Conservation (phyloP, 1,140 invertebrate species). For the Neodiprion fabricii region DNA sequence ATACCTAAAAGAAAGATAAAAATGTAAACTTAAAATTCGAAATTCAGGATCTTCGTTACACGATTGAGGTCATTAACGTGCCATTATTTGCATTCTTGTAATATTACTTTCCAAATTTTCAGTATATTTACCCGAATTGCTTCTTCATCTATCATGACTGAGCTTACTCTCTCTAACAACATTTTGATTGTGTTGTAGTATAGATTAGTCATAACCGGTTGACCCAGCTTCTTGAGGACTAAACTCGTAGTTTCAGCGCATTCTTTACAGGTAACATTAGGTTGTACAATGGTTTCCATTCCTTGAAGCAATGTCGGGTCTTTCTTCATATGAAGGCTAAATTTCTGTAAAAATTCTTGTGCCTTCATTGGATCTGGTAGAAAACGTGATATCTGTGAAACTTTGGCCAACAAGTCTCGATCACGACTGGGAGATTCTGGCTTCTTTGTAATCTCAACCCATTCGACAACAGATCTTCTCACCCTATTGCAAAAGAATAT, state of each 20-base stretch:
- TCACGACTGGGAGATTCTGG: constrained; percentile 66
- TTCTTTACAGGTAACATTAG: constrained; percentile 88
- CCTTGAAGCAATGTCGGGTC: constrained; percentile 80
- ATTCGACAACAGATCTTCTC: constrained; percentile 82
- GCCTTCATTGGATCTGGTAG: constrained; percentile 94
- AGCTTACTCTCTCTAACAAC: constrained; percentile 90
- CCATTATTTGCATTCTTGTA: not conserved
- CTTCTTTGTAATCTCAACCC: constrained; percentile 81
- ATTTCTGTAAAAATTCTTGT: constrained; percentile 89
- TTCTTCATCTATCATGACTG: constrained; percentile 93
- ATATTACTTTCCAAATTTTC: not conserved
- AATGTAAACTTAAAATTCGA: constrained; percentile 11
- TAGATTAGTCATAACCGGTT: constrained; percentile 92
- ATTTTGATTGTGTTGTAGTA: constrained; percentile 97
- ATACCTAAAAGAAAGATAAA: constrained; percentile 42
- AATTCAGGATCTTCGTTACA: constrained; percentile 11
- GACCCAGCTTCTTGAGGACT: constrained; percentile 92
- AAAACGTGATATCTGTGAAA: constrained; percentile 71
- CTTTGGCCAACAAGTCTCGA: constrained; percentile 69
- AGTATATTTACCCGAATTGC: constrained; percentile 69
- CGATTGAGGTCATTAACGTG: not conserved
- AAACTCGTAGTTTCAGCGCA: constrained; percentile 80
- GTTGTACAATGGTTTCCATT: constrained; percentile 86
- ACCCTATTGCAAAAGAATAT: constrained; percentile 63
- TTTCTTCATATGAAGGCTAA: constrained; percentile 81